phyloP scores from a whole-genome alignment of 2,797 vertebrate genomes.

The Sphaeramia orbicularis region DNA sequence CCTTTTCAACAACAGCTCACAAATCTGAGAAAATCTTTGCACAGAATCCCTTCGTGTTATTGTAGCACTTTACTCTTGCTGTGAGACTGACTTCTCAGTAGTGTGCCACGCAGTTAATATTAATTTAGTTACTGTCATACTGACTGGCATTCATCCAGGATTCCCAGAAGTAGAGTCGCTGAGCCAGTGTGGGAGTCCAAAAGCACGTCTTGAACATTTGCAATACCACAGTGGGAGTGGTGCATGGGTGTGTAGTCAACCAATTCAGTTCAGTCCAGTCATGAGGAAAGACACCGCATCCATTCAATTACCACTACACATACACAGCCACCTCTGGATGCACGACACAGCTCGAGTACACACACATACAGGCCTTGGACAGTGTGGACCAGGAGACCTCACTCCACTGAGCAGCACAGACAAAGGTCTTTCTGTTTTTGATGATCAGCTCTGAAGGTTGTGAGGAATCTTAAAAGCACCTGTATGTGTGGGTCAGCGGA shows the following conservation, averaged over 20 bases:
- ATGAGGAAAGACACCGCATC: constrained; percentile 27
- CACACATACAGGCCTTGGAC: neutral
- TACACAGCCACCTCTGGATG: constrained; percentile 9
- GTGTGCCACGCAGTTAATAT: constrained; percentile 17
- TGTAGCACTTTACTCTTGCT: neutral
- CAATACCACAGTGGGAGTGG: constrained; percentile 11
- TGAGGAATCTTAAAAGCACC: constrained; percentile 42
- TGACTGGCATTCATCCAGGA: constrained; percentile 39
- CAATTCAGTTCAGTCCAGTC: constrained; percentile 24
- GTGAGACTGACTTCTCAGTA: constrained; percentile 5
- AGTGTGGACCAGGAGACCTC: constrained; percentile 14
- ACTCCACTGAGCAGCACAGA: constrained; percentile 43
- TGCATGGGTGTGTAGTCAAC: constrained; percentile 1
- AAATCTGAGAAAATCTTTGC: neutral
- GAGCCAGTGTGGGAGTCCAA: constrained; percentile 6
- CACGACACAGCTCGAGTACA: neutral
- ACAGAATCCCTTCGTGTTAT: constrained; percentile 1
- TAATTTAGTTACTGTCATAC: constrained; percentile 15
- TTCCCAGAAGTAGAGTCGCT: constrained; percentile 2
- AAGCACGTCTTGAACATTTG: constrained; percentile 30
- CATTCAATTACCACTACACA: constrained; percentile 18
- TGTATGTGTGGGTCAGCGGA: constrained; percentile 11
- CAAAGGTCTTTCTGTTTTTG: constrained; percentile 50
- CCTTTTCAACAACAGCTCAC: constrained; percentile 1
- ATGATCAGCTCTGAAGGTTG: constrained; percentile 40